Evolutionary conservation across 2,888 invertebrate species (phyloP), one percentile per base, ranked within the genome.

Genomic region (Noctua janthina): DNA sequence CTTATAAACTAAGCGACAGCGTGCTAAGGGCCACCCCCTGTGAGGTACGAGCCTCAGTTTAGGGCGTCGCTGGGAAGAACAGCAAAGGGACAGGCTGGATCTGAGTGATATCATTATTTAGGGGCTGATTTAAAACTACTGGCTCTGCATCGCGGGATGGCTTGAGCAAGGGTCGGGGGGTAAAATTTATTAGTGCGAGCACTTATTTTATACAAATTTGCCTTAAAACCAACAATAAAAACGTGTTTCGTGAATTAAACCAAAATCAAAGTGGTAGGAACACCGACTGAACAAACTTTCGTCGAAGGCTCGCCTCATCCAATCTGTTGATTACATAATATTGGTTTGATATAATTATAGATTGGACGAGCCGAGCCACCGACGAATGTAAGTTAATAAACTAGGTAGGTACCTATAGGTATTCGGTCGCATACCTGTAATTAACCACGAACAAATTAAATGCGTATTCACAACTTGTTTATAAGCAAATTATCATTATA

Each of bases 401-500:
- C 62, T 62, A 62, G 13, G 13, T n/a, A 46, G 35, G 17, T 54
- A n/a, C 10, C 0, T 39, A 23, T 54, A 62, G 20, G 7, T 15
- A 68, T 6, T n/a, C n/a, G 4, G 10, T 46, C 51, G 43, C 67
- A 74, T 81, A 68, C 59, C 56, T n/a, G 23, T 74, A 29, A 72
- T 77, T 73, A 75, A 20, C 62, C 68, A 72, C 29, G 23, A 43
- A 54, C 35, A 67, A 15, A 85, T 79, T 68, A 74, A 64, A 79
- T 72, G 72, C 64, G 35, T 79, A 77, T 82, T 72, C 74, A 56
- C 68, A 79, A 74, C 75, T 76, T 64, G 79, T 84, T 70, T 84
- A 76, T 72, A 39, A 76, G 77, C 20, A 77, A 73, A 70, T 87
- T 66, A 66, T 66, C 79, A 82, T 77, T 82, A 85, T 69, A n/a